Percentiles rank a stretch among this genome's conserved stretches.
phyloP scores from a whole-genome alignment of 2,888 invertebrate genomes.

The Pseudoips prasinana region DNA sequence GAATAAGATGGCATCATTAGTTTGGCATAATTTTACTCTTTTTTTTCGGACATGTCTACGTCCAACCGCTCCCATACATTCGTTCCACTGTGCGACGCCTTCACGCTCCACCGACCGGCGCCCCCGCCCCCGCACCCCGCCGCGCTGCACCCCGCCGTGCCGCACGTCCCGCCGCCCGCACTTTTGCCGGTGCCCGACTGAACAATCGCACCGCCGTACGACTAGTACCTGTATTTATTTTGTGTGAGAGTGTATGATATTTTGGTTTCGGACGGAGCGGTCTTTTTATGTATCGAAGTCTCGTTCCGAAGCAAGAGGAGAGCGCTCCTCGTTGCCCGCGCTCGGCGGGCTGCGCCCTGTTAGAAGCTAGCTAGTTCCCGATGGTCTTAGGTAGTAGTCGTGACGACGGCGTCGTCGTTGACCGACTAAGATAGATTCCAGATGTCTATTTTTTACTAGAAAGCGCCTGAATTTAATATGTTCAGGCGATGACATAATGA shows the following conservation, averaged over 20 bases:
- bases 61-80: too few species aligned
- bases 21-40: too few species aligned
- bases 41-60: too few species aligned
- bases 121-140: constrained; percentile 43
- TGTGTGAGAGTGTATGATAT: constrained; percentile 54
- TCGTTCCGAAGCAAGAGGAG: constrained; percentile 20
- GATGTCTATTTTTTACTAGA: constrained; percentile 61
- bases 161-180: constrained; percentile 16
- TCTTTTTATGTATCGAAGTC: constrained; percentile 30
- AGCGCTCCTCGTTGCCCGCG: neutral
- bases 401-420: constrained; percentile 40
- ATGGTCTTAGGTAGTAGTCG: constrained; percentile 21
- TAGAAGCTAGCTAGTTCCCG: constrained; percentile 27
- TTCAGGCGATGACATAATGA: constrained; percentile 34
- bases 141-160: constrained; percentile 23
- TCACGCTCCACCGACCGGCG: constrained; percentile 86
- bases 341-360: neutral
- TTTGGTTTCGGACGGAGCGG: constrained; percentile 32
- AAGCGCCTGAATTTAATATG: constrained; percentile 53
- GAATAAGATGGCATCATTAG: too few species aligned
- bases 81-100: too few species aligned
- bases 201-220: constrained; percentile 12
- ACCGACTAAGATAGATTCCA: constrained; percentile 42
- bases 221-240: constrained; percentile 48
- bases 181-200: constrained; percentile 35